These are phyloP conservation scores for Lacerta agilis DNA, from an alignment of 2,797 vertebrate species.

Conservation along the genomic window DNA sequence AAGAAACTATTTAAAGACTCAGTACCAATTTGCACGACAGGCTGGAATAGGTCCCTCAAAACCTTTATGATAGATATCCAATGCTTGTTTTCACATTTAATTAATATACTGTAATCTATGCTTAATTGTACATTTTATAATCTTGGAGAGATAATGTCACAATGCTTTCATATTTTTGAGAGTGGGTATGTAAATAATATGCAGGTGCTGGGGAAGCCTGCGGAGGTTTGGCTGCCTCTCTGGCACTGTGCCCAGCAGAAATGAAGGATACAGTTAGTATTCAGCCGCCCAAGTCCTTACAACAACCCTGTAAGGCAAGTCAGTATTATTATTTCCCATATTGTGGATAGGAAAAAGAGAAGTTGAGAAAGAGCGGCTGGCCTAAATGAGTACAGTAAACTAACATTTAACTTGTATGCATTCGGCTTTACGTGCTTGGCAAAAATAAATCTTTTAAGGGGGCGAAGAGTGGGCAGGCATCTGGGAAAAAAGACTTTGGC, in stretches of 20 bases:
- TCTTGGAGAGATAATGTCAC: conserved; percentile 5
- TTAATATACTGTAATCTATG: neutral
- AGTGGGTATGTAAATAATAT: conserved; percentile 39
- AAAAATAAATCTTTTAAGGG: too few relatives aligned
- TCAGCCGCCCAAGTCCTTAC: neutral
- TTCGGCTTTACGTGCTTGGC: too few relatives aligned
- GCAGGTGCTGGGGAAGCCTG: conserved; percentile 5
- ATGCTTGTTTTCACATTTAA: conserved; percentile 27
- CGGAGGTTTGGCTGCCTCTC: conserved; percentile 25
- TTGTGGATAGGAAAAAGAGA: neutral
- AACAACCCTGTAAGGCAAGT: neutral
- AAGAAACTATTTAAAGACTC: conserved; percentile 39
- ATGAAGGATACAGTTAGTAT: neutral
- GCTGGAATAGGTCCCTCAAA: conserved; percentile 26
- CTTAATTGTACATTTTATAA: conserved; percentile 3
- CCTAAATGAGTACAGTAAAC: neutral
- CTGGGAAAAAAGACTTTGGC: too few relatives aligned
- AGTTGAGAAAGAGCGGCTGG: neutral
- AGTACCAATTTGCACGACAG: neutral
- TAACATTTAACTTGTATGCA: too few relatives aligned
- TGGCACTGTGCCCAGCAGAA: neutral
- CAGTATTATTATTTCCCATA: neutral
- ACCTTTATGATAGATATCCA: neutral
- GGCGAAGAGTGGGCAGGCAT: too few relatives aligned
- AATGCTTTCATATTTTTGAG: conserved; percentile 13